A percentile compares a stretch with the other conserved stretches of the same genome.
Conservation (phyloP, 2,888 invertebrate species). For the Idaea dimidiata region DNA sequence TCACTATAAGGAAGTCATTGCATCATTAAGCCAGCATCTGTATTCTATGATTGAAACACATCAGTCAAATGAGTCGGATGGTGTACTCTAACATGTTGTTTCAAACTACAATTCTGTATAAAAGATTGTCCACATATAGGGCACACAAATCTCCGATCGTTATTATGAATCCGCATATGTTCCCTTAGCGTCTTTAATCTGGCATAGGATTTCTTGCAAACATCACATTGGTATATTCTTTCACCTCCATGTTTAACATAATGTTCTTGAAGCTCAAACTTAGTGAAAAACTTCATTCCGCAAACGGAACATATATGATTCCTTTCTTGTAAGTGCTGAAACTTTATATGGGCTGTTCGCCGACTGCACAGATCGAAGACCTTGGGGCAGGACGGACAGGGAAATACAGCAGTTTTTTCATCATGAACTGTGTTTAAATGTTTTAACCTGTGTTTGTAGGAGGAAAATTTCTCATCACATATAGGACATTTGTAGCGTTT, state of each 20-base stretch:
- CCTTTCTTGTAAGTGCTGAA: slow-evolving; percentile 68
- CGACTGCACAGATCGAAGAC: slow-evolving; percentile 70
- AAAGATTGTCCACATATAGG: slow-evolving; percentile 67
- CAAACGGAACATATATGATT: slow-evolving; percentile 76
- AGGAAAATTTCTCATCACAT: slow-evolving; percentile 69
- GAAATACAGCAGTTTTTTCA: slow-evolving; percentile 64
- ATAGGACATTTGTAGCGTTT: slow-evolving; percentile 73
- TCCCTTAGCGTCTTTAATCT: slow-evolving; percentile 69
- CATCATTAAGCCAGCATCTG: neutral
- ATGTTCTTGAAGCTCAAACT: slow-evolving; percentile 78
- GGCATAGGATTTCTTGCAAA: slow-evolving; percentile 75
- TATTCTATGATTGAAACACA: slow-evolving; percentile 25
- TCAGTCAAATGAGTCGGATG: slow-evolving; percentile 62
- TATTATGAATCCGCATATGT: slow-evolving; percentile 72
- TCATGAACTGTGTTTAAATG: slow-evolving; percentile 65
- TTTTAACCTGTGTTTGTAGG: slow-evolving; percentile 66
- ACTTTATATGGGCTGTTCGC: slow-evolving; percentile 65
- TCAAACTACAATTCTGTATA: slow-evolving; percentile 70
- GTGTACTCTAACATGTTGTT: slow-evolving; percentile 69
- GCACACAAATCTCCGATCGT: slow-evolving; percentile 66
- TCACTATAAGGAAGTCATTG: neutral
- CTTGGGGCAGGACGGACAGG: slow-evolving; percentile 66
- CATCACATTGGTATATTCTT: slow-evolving; percentile 77
- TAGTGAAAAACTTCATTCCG: slow-evolving; percentile 77
- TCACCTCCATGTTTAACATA: slow-evolving; percentile 77